These are phyloP conservation scores for Poeciliopsis paucimaculata DNA, from an alignment of 2,797 vertebrate genomes.

Conservation along the genomic window DNA sequence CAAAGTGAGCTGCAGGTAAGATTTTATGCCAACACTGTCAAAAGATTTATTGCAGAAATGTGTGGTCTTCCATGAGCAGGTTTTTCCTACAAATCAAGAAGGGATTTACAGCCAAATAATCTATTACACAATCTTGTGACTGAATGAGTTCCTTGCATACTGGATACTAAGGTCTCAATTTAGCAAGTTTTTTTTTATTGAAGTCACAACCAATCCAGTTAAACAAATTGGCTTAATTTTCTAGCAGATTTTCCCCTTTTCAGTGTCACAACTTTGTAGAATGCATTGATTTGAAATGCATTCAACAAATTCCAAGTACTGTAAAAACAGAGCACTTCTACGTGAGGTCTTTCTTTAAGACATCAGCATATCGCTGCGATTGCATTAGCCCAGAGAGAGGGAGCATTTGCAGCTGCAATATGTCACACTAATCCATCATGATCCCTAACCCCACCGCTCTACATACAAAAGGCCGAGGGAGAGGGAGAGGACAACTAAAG, in stretches of 20 bases:
- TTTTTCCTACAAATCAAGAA: slow-evolving; percentile 29
- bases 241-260: background rate
- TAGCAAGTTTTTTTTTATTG: background rate
- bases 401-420: slow-evolving; percentile 75
- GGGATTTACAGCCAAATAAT: slow-evolving; percentile 33
- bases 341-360: slow-evolving; percentile 37
- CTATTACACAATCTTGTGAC: slow-evolving; percentile 61
- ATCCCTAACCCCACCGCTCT: slow-evolving; percentile 72
- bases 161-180: slow-evolving; percentile 37
- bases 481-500: slow-evolving; percentile 76
- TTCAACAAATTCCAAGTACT: slow-evolving; percentile 10
- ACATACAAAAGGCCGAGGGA: slow-evolving; percentile 75
- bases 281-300: slow-evolving; percentile 2
- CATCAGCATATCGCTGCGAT: slow-evolving; percentile 52
- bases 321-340: slow-evolving; percentile 28
- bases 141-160: slow-evolving; percentile 61
- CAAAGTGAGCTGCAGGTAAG: slow-evolving; percentile 63
- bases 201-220: slow-evolving; percentile 7
- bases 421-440: slow-evolving; percentile 81
- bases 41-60: slow-evolving; percentile 57
- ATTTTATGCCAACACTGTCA: slow-evolving; percentile 55
- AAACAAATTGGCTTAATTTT: background rate
- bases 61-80: slow-evolving; percentile 20
- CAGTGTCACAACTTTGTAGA: background rate
- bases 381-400: slow-evolving; percentile 67